Percentiles rank a stretch among this genome's conserved stretches.
phyloP scores from a whole-genome alignment of 1,140 invertebrate genomes.

The Gonioctena quinquepunctata region DNA sequence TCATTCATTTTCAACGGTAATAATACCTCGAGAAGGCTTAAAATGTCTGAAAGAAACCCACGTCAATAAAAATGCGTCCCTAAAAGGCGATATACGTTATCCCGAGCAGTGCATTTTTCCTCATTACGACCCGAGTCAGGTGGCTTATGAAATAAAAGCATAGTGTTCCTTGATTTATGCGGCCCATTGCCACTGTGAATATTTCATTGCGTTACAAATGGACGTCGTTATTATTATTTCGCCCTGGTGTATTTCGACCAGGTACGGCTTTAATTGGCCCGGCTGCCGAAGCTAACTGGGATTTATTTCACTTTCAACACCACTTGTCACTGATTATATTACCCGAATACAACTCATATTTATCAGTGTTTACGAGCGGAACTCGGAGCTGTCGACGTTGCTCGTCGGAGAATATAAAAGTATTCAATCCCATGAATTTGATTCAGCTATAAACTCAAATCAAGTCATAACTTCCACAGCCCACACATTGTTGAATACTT shows the following conservation, averaged over 20 bases:
- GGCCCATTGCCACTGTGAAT: conserved; percentile 38
- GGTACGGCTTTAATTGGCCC: conserved; percentile 40
- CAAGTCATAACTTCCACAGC: too few relatives aligned
- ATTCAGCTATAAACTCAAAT: too few relatives aligned
- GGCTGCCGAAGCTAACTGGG: conserved; percentile 34
- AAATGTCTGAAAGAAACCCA: too few relatives aligned
- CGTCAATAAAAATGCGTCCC: background rate
- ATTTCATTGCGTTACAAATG: conserved; percentile 48
- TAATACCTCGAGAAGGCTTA: too few relatives aligned
- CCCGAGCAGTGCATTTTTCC: conserved; percentile 3
- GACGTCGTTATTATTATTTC: conserved; percentile 46
- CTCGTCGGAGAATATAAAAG: conserved; percentile 14
- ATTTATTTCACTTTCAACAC: conserved; percentile 44
- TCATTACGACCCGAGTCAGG: conserved; percentile 1
- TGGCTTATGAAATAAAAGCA: conserved; percentile 17
- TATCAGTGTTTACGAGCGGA: conserved; percentile 27
- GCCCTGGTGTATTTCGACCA: conserved; percentile 25
- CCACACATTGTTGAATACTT: too few relatives aligned
- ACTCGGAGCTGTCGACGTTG: conserved; percentile 18
- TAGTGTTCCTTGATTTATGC: conserved; percentile 39
- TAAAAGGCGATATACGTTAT: conserved; percentile 1
- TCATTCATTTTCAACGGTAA: too few relatives aligned
- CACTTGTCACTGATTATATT: conserved; percentile 44
- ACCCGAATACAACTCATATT: conserved; percentile 30
- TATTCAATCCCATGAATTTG: background rate